phyloP scores from a whole-genome alignment of 1,140 invertebrate species.

The Drosophila gunungcola region DNA sequence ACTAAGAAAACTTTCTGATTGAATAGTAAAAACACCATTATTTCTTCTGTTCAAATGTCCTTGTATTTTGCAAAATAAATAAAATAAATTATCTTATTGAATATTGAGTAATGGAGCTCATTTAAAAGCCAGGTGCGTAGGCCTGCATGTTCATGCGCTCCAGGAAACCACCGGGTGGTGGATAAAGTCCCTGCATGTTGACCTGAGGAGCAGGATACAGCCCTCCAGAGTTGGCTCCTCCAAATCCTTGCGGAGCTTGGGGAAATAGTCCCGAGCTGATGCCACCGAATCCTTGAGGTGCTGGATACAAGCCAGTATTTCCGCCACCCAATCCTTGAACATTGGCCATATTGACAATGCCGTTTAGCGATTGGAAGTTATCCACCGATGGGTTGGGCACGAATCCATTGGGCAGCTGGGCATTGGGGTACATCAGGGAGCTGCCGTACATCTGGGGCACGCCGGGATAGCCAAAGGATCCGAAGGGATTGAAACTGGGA shows the following conservation, averaged over 20 bases:
- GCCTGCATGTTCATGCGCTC: constrained; percentile 55
- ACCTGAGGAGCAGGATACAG: constrained; percentile 27
- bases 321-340: constrained; percentile 40
- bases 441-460: constrained; percentile 14
- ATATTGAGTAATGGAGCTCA: neutral
- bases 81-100: constrained; percentile 61
- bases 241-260: constrained; percentile 35
- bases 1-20: neutral
- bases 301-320: constrained; percentile 25
- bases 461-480: constrained; percentile 30
- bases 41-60: constrained; percentile 34
- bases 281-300: constrained; percentile 4
- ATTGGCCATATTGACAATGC: constrained; percentile 61
- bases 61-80: constrained; percentile 69
- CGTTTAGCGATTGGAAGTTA: constrained; percentile 53
- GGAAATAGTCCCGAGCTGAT: neutral
- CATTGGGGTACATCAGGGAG: constrained; percentile 31
- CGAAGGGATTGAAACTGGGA: constrained; percentile 14
- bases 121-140: constrained; percentile 52
- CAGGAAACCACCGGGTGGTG: constrained; percentile 22
- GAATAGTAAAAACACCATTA: neutral
- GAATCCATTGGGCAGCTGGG: constrained; percentile 51
- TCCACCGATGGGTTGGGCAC: constrained; percentile 49
- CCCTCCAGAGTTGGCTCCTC: constrained; percentile 22
- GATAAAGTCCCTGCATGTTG: constrained; percentile 35